Evolutionary conservation across 2,113 vertebrate genomes (phyloP), one percentile per base, ranked within the genome.

Genomic region (Oceanites oceanicus): DNA sequence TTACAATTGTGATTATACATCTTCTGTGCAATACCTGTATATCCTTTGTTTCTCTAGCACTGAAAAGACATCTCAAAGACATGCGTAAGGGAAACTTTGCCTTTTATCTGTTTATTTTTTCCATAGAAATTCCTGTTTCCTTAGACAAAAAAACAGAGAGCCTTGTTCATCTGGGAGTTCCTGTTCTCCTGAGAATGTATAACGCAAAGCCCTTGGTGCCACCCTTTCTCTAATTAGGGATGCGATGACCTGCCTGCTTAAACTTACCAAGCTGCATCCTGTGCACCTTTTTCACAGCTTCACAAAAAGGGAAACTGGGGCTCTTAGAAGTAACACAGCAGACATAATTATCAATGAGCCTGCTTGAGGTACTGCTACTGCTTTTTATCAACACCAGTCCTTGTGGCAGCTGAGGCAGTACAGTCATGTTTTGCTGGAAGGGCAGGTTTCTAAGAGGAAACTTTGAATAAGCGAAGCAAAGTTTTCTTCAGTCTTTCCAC

Each of bases 1-100:
- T 91, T 91, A 80, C 74, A 82, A 66, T 94, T 94, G 87, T 93
- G 87, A 93, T 95, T 95, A 92, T 97, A 87, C 91, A 76, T 94
- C 87, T 73, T 92, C 50, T 82, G 45, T 75, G 66, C 53, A 79
- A 50, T 94, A 83, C 82, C 84, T 95, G 34, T 70, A 75, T 90
- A 71, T 75, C 56, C 91, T 95, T 97, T 94, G 80, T 96, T 85
- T 94, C 78, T 75, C 52, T 66, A 86, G 59, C 44, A 63, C 55
- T 44, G 75, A 92, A 92, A 92, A 95, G 91, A 52, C 66, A 53
- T 83, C 84, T 90, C 70, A 93, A 86, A 96, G 88, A 80, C 52
- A 23, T 9, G 8, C 0, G 0, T 53, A 93, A 77, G 11, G 44
- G 50, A 90, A 88, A 93, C 49, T 92, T 92, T 59, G 26, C 74